Percentiles rank a stretch among this genome's conserved stretches.
phyloP scores from a whole-genome alignment of 2,113 vertebrate genomes.

The Xiphorhynchus elegans region DNA sequence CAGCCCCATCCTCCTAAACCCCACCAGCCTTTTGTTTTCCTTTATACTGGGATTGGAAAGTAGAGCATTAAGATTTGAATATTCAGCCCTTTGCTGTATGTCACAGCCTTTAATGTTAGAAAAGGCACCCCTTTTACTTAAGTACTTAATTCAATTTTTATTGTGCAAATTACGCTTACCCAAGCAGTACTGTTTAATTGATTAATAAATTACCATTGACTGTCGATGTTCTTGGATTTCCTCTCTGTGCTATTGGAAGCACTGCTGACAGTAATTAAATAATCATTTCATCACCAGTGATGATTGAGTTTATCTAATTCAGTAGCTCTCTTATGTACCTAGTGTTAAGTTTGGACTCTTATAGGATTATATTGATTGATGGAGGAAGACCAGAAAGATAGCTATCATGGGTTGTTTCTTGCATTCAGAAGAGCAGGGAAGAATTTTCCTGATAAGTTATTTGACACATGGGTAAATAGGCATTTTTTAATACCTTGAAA shows the following conservation, averaged over 20 bases:
- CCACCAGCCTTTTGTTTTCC: not conserved
- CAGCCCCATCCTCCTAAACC: not conserved
- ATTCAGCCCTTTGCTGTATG: not conserved
- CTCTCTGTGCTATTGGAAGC: conserved; percentile 67
- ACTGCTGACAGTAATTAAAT: conserved; percentile 78
- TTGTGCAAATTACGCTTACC: conserved; percentile 72
- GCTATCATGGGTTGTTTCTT: not conserved
- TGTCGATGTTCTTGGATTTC: conserved; percentile 60
- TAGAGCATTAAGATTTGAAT: not conserved
- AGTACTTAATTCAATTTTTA: conserved; percentile 73
- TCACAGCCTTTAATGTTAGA: conserved; percentile 30
- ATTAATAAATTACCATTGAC: conserved; percentile 76
- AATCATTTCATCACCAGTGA: conserved; percentile 76
- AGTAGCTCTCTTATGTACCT: conserved; percentile 63
- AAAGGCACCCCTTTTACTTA: conserved; percentile 30
- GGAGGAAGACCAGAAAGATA: not conserved
- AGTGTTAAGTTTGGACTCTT: conserved; percentile 66
- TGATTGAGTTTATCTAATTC: conserved; percentile 70
- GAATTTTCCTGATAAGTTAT: not conserved
- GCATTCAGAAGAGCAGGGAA: not conserved
- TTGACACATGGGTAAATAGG: not conserved
- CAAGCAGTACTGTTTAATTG: conserved; percentile 70
- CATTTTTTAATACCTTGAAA: not conserved
- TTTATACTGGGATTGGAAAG: not conserved
- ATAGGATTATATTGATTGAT: conserved; percentile 66